Evolutionary conservation across 2,797 vertebrate species (phyloP).

Genomic region (Lacerta agilis): DNA sequence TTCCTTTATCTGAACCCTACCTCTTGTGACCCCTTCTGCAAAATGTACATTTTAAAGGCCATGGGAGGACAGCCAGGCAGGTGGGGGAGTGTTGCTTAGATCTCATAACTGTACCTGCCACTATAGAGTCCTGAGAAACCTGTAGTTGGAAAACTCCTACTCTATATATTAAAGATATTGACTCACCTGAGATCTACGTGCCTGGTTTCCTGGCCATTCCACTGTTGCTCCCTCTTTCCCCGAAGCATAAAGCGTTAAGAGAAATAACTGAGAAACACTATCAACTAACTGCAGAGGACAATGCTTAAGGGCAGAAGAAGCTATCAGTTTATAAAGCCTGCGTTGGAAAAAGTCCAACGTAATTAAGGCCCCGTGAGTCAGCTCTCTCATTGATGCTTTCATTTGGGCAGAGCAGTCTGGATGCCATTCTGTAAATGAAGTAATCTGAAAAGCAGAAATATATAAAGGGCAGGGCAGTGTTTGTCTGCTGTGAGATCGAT

Average conservation of each 20-base stretch:
- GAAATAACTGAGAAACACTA: slow-evolving; percentile 8
- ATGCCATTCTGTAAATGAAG: slow-evolving; percentile 13
- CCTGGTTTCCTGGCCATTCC: neutral
- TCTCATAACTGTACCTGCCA: neutral
- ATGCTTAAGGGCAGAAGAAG: slow-evolving; percentile 37
- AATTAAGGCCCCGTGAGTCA: slow-evolving; percentile 24
- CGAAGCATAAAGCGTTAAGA: slow-evolving; percentile 20
- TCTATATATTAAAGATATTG: slow-evolving; percentile 2
- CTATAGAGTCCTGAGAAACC: neutral
- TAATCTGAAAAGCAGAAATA: slow-evolving; percentile 4
- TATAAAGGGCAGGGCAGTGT: neutral
- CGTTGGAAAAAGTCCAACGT: slow-evolving; percentile 32
- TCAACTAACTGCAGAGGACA: slow-evolving; percentile 16
- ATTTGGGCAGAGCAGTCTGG: neutral
- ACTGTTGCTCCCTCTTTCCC: neutral
- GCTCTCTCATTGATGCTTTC: slow-evolving; percentile 7
- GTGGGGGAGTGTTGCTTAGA: neutral
- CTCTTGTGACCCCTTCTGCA: neutral
- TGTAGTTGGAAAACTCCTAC: neutral
- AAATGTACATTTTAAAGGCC: neutral
- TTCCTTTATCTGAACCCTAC: neutral
- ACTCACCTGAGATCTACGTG: slow-evolving; percentile 3
- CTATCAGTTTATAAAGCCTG: slow-evolving; percentile 20
- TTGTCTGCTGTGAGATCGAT: neutral
- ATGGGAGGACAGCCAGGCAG: neutral